phyloP scores from a whole-genome alignment of 2,888 invertebrate genomes.

The Emmelina monodactyla region DNA sequence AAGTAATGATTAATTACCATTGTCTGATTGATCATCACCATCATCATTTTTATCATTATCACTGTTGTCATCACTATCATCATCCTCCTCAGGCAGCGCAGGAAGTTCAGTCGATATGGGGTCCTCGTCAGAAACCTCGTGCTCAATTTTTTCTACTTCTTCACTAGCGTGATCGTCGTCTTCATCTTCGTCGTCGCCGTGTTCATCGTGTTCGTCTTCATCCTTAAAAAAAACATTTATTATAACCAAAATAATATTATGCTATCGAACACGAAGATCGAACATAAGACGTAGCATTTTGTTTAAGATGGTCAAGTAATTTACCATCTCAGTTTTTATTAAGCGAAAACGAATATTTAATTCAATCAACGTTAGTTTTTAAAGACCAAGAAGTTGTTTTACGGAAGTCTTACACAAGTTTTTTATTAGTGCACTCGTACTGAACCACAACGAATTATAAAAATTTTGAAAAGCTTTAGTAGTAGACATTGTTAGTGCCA shows the following conservation, averaged over 20 bases:
- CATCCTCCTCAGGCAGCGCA: constrained; percentile 25
- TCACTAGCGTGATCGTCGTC: constrained; percentile 34
- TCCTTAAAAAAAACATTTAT: constrained; percentile 21
- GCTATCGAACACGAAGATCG: background rate
- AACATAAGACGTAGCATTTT: too few species aligned
- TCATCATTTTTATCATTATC: constrained; percentile 4
- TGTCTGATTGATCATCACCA: too few species aligned
- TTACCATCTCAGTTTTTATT: too few species aligned
- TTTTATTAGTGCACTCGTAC: too few species aligned
- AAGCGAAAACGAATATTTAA: too few species aligned
- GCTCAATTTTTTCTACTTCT: constrained; percentile 52
- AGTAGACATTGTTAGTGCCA: constrained; percentile 32
- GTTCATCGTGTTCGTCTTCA: constrained; percentile 27
- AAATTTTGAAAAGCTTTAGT: background rate
- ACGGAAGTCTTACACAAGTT: too few species aligned
- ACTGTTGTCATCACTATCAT: constrained; percentile 22
- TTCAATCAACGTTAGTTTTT: too few species aligned
- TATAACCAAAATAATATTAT: constrained; percentile 1
- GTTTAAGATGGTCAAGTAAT: too few species aligned
- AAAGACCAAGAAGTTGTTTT: too few species aligned
- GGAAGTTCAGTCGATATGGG: constrained; percentile 27
- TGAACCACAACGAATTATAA: too few species aligned
- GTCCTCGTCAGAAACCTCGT: constrained; percentile 40
- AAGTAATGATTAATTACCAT: too few species aligned
- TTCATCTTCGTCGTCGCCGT: constrained; percentile 28